Base-by-base conservation (phyloP, 2,888 invertebrate genomes). In the Argyra leucocephala region DNA sequence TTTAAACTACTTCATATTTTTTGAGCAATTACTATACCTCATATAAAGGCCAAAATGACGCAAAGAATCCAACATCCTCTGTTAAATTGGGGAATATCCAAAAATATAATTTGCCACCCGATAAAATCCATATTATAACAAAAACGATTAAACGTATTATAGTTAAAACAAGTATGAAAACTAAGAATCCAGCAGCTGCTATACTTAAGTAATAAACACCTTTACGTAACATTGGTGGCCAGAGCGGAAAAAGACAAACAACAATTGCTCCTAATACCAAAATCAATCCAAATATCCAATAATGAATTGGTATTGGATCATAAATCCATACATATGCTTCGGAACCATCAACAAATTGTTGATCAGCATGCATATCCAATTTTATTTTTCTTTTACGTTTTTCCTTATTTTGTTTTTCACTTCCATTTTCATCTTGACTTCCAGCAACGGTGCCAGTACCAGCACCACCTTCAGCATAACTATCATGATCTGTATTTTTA, bases 11-110 rank as follows among this genome's bases (percentile, higher is more conserved):
- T 31, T 60, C 2, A 63, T 23, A 26, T 31, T 36, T 18, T 10
- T 23, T 48, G n/a, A n/a, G 9, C 15, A 59, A 22, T 63, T 60
- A 67, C 63, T 69, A 75, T 76, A 91, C 93, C 81, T 91, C 89
- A 80, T 96, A 97, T 0, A 96, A 82, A 3, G 99, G 99, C 90
- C 95, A 94, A 82, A 99, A 99, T 0, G 97, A 98, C 9, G 97
- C 97, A 71, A 98, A 90, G 84, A 99, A 96, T 64, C 99, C 97
- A 31, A 98, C 98, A 76, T 99, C 99, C 80, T 98, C 99, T 0
- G 96, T 96, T 60, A 99, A 83, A 82, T 99, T 99, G n/a, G 99
- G 99, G 73, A 99, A 84, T 69, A 99, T 85, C 98, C 99, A 99
- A 70, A 99, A 84, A 76, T 97, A 95, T 78, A 97, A 92, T 73